Evolutionary conservation across 2,113 vertebrate species (phyloP).

Genomic region (Phrynosoma blainvillii): DNA sequence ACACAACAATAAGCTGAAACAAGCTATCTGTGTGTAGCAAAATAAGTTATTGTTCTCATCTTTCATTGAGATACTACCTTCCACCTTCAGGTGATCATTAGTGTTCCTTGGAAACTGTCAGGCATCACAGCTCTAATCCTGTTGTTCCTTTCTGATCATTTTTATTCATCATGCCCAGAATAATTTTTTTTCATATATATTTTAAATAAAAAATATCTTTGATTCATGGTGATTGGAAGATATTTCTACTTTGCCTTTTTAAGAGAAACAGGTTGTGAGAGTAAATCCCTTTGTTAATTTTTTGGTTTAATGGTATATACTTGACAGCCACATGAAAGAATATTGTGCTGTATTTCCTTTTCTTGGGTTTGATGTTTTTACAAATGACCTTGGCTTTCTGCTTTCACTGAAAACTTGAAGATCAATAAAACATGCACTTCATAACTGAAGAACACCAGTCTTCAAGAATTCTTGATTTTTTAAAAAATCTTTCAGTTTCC

Average conservation of each 20-base stretch:
- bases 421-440: background rate
- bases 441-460: background rate
- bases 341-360: background rate
- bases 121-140: background rate
- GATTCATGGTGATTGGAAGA: background rate
- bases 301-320: background rate
- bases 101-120: background rate
- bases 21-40: background rate
- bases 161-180: background rate
- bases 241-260: background rate
- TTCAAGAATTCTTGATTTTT: background rate
- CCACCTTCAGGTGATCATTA: background rate
- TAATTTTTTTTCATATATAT: background rate
- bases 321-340: background rate
- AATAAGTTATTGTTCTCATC: background rate
- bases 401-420: background rate
- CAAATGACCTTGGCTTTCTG: constrained; percentile 20
- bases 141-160: background rate
- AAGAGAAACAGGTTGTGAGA: background rate
- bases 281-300: background rate
- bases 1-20: too few relatives aligned
- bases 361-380: background rate
- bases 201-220: background rate
- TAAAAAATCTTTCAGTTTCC: background rate
- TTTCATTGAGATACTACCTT: too few relatives aligned